Conservation (phyloP, 1,140 invertebrate species). For the Drosophila funebris region DNA sequence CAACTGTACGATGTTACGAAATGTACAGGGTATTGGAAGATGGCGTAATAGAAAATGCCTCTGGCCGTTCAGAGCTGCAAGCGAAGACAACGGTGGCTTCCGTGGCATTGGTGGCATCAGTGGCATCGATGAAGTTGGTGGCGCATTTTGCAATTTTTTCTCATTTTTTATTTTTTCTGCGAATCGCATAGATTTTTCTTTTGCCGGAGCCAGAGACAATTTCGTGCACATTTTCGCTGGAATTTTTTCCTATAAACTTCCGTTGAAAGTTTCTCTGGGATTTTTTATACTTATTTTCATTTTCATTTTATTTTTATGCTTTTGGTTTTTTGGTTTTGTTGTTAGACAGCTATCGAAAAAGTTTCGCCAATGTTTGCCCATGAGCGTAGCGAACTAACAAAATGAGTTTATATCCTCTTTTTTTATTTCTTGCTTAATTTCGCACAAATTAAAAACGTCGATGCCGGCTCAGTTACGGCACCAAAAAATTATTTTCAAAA, state of each 20-base stretch:
- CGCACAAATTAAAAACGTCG: slow-evolving; percentile 79
- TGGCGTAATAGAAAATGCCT: slow-evolving; percentile 44
- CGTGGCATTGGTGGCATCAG: not conserved
- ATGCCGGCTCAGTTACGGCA: slow-evolving; percentile 43
- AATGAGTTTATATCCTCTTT: too few species aligned
- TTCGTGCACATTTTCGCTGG: slow-evolving; percentile 43
- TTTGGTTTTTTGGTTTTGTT: slow-evolving; percentile 44
- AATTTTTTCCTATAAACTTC: slow-evolving; percentile 28
- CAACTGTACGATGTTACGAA: not conserved
- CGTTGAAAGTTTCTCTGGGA: slow-evolving; percentile 6
- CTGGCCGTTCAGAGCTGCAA: slow-evolving; percentile 18
- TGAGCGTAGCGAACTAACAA: slow-evolving; percentile 61
- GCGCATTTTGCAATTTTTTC: slow-evolving; percentile 47
- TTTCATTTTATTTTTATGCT: slow-evolving; percentile 10
- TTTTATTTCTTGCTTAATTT: slow-evolving; percentile 82
- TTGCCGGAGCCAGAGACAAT: slow-evolving; percentile 41
- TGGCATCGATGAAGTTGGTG: not conserved
- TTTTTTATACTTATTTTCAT: slow-evolving; percentile 5
- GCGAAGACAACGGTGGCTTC: slow-evolving; percentile 25
- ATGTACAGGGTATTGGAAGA: slow-evolving; percentile 4
- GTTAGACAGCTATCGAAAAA: slow-evolving; percentile 79
- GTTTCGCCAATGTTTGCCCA: slow-evolving; percentile 70
- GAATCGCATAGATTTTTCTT: slow-evolving; percentile 47
- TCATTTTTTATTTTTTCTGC: slow-evolving; percentile 40
- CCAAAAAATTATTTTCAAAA: slow-evolving; percentile 23